Base-by-base conservation (phyloP, 2,113 vertebrate species). In the Alectura lathami region DNA sequence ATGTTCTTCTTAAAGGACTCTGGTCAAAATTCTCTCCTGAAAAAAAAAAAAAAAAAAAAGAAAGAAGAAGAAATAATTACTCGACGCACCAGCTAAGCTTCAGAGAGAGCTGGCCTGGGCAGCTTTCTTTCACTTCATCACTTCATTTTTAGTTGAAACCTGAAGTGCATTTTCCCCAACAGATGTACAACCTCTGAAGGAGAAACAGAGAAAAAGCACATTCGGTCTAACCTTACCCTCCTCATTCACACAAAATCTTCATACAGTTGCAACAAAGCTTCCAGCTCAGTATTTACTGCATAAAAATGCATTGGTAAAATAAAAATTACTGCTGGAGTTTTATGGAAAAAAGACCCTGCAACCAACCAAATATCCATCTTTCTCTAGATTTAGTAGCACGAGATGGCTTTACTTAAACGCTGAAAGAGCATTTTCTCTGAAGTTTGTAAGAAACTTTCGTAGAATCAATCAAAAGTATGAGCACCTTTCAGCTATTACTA, bases 11-110 rank as follows among this genome's bases (percentile, higher is more conserved):
- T 78, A 99, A 95, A 29, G 99, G 99, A 91, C 99, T 99, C 98
- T 99, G 99, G 88, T 99, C 99, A 5, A 99, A 99, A 97, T 99
- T 98, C 95, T 99, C 99, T 70, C 99, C 99, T 99, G 97, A 13
- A 96, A 96, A 9, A 93, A 69, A 96, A n/a, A n/a, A n/a, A n/a
- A n/a, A n/a, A n/a, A n/a, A n/a, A n/a, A n/a, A n/a, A n/a, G n/a
- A n/a, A n/a, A n/a, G n/a, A n/a, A 9, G 59, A 94, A n/a, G 47
- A 93, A 83, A 63, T 47, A 96, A 96, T 43, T 89, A 93, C 24
- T 66, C 8, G 0, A 86, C 63, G 94, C n/a, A 86, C 64, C 17
- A 91, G 5, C 4, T 22, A 77, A 8, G 45, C 9, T 89, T 77
- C 51, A 63, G 38, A 57, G 12, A 11, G 3, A 60, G 29, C 20